Conservation (phyloP, 30 jellyfish, hydroid and myxozoan genomes). For the Chrysaora quinquecirrha region DNA sequence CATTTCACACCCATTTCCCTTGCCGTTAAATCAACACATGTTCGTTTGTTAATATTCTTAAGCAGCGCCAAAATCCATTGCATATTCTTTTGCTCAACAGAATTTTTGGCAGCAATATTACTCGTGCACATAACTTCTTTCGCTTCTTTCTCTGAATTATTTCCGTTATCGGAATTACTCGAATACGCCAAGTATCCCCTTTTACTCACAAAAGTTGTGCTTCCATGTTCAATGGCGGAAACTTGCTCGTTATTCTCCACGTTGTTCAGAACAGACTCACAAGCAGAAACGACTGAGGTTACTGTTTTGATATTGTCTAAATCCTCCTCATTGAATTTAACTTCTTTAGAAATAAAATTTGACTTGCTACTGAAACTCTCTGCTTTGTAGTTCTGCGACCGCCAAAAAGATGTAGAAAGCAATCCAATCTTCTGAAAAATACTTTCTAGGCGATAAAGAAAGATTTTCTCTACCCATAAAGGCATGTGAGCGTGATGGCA, state of each 20-base stretch:
- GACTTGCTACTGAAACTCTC: neutral
- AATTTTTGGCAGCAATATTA: neutral
- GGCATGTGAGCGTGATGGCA: conserved; percentile 66
- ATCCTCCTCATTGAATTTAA: no score
- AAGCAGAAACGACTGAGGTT: neutral
- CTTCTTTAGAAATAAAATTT: neutral
- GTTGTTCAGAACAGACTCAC: neutral
- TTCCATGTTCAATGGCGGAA: neutral
- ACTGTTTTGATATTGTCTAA: neutral
- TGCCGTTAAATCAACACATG: conserved; percentile 1
- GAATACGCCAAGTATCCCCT: neutral
- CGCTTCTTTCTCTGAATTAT: neutral
- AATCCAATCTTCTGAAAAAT: conserved; percentile 28
- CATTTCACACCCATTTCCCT: conserved; percentile 55
- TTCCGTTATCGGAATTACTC: neutral
- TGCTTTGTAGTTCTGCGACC: neutral
- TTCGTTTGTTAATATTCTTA: conserved; percentile 11
- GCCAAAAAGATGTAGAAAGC: neutral
- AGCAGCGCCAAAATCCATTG: conserved; percentile 9
- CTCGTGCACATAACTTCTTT: neutral
- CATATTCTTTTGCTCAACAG: neutral
- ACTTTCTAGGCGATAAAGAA: conserved; percentile 36
- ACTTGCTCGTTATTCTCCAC: neutral
- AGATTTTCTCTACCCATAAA: conserved; percentile 23
- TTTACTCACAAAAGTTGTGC: neutral